Evolutionary conservation across 2,113 vertebrate genomes (phyloP), one percentile per base, ranked within the genome.

Genomic region (Addax nasomaculatus): DNA sequence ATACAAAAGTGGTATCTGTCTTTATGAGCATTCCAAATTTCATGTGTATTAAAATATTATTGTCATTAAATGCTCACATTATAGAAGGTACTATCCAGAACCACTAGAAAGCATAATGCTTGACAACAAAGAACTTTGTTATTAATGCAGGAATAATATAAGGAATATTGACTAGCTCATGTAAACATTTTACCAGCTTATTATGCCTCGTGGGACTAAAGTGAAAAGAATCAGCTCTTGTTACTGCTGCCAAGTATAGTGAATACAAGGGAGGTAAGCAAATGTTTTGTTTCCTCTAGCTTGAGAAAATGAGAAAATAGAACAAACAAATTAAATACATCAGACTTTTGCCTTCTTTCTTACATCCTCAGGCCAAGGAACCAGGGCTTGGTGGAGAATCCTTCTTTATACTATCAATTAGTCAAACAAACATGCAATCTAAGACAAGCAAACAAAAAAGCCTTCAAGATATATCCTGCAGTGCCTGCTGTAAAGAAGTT

Each of bases 21-120:
- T 96, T 97, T 76, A 87, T 55, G 33, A 23, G 33, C 49, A 89
- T 89, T 85, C 90, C 60, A 70, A 70, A 73, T 93, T 89, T 95
- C 85, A 60, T 16, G 39, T 81, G 30, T 64, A 58, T 88, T 97
- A 94, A 96, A 93, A 83, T 89, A 87, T 64, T 30, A 87, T 70
- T 87, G 51, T 89, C 27, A 85, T 93, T 97, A 90, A 81, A 79
- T 64, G 55, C n/a, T 93, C 21, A 43, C 4, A 81, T 96, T 86
- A 80, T 78, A 45, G 19, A 33, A 79, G 25, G 49, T n/a, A 45
- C 36, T 67, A 16, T 51, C 2, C 49, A 64, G 83, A 96, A 93
- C 78, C 79, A 84, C 55, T 33, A 84, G 86, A 79, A 96, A 96
- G 85, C 29, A 60, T 30, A 39, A 21, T 27, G 51, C 12, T 36